Base-by-base conservation (phyloP, 2,888 invertebrate species). In the Hyppa rectilinea region DNA sequence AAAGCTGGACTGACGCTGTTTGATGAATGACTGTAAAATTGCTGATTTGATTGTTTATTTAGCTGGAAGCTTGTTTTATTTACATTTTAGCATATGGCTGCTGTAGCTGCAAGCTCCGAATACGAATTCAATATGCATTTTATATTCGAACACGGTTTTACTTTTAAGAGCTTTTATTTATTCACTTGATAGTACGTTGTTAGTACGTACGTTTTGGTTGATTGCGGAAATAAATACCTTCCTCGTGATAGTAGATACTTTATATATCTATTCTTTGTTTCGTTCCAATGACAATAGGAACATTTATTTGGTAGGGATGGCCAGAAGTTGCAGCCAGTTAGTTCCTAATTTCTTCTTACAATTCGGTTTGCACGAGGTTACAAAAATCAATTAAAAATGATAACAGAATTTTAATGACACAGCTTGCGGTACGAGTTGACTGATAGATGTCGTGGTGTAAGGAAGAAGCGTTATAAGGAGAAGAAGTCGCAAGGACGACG, bases 91-190 rank as follows among this genome's bases (percentile, higher is more conserved):
- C 7, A 17, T 7, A 17, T 20, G 4, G 20, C n/a, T n/a, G n/a
- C n/a, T n/a, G n/a, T 12, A 23, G 29, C n/a, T 43, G 40, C 29
- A 50, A 34, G 34, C 26, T 40, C 2, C 2, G n/a, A 34, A 1
- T 20, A 2, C 14, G 0, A 56, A 40, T 68, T 52, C 3, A 26
- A 17, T 43, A 43, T 64, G 43, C 2, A 52, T 36, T 65, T 67
- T 43, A 43, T 43, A 40, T 36, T 64, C 12, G 4, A 17, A n/a
- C n/a, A 17, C 17, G 1, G 26, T 61, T 29, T 47, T 38, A 12
- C 14, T 23, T 20, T 34, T 36, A 31, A 23, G 36, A 38, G 4
- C 4, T 36, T 67, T 45, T 38, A 31, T 45, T 38, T 26, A 5
- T 26, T 12, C 6, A 10, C 10, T 23, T 20, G 17, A 6, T 26